Evolutionary conservation across 2,113 vertebrate species (phyloP).

Genomic region (Anhinga rufa): DNA sequence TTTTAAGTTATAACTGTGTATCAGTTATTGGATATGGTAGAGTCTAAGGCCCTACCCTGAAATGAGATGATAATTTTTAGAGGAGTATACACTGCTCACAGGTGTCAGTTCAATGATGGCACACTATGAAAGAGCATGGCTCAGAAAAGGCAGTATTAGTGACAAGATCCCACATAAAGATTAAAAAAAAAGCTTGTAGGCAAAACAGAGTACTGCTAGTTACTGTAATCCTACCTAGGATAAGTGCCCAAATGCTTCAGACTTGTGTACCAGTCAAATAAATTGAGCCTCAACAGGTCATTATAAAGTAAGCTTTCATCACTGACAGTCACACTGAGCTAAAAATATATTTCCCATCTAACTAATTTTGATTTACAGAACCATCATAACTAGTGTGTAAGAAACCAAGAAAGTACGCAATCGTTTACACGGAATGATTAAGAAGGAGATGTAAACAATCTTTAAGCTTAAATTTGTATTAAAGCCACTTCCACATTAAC

Average conservation of each 20-base stretch:
- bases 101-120: neutral
- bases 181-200: neutral
- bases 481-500: neutral
- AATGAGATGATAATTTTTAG: neutral
- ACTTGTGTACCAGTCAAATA: neutral
- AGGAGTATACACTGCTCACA: neutral
- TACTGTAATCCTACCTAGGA: neutral
- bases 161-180: neutral
- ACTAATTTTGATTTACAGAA: neutral
- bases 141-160: neutral
- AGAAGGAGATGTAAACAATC: neutral
- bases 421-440: neutral
- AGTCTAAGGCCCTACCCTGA: neutral
- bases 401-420: neutral
- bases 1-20: neutral
- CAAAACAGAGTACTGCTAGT: neutral
- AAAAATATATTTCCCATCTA: neutral
- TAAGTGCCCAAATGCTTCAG: neutral
- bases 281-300: neutral
- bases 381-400: neutral
- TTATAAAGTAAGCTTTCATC: neutral
- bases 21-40: neutral
- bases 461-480: neutral
- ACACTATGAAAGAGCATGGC: accelerated
- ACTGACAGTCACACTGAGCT: neutral